These are phyloP conservation scores for Fistularia tabacaria DNA, from an alignment of 2,797 vertebrate species.

Conservation along the genomic window DNA sequence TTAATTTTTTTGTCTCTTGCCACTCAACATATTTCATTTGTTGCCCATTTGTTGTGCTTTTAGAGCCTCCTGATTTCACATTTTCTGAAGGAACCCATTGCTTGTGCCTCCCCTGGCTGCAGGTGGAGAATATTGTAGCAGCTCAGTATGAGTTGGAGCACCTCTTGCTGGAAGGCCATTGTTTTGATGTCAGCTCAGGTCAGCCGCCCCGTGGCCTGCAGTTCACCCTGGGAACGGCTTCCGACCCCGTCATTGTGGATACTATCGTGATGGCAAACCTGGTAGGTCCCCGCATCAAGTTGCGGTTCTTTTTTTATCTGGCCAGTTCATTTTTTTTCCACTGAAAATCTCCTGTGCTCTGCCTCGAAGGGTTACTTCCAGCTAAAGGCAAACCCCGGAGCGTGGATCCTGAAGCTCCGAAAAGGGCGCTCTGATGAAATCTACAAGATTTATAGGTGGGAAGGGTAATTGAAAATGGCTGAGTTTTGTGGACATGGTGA, in stretches of 20 bases:
- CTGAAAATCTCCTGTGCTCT: slow-evolving; percentile 2
- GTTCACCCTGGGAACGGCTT: slow-evolving; percentile 89
- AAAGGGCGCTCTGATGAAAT: slow-evolving; percentile 97
- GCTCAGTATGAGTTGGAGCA: slow-evolving; percentile 95
- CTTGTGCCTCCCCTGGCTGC: not conserved
- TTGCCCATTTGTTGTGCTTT: no score
- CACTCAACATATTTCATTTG: no score
- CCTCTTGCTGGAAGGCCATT: slow-evolving; percentile 93
- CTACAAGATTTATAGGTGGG: slow-evolving; percentile 93
- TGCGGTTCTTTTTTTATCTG: not conserved
- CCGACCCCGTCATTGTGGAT: slow-evolving; percentile 85
- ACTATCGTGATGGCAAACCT: slow-evolving; percentile 99
- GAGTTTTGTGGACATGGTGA: not conserved
- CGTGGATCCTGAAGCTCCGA: slow-evolving; percentile 90
- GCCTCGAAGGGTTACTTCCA: slow-evolving; percentile 91
- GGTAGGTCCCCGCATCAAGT: slow-evolving; percentile 65
- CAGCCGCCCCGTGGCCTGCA: slow-evolving; percentile 95
- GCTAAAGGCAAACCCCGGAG: slow-evolving; percentile 95
- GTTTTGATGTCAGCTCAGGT: slow-evolving; percentile 93
- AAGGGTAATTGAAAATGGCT: no score
- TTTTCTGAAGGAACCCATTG: not conserved
- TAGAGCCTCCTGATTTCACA: not conserved
- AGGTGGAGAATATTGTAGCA: slow-evolving; percentile 90
- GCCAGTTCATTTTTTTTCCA: no score
- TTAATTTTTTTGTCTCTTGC: no score